These are phyloP conservation scores for Chromoteleia sp. DNA, from an alignment of 2,888 invertebrate species.

Conservation along the genomic window DNA sequence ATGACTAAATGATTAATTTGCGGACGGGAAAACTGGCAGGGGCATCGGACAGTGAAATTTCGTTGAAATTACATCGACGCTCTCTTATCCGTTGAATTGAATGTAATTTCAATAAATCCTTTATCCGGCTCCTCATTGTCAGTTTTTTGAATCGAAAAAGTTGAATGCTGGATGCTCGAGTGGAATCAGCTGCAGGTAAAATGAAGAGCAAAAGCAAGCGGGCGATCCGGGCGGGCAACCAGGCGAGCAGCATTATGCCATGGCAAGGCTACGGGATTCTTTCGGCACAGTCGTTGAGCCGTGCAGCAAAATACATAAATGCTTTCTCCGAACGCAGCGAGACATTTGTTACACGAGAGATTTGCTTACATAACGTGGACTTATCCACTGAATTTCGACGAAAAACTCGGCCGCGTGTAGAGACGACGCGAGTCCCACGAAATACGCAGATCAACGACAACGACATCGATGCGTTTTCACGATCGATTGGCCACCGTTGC, in stretches of 20 bases:
- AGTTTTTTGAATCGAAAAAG: slow-evolving; percentile 70
- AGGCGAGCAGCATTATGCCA: slow-evolving; percentile 64
- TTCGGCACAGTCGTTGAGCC: slow-evolving; percentile 59
- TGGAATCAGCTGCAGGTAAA: slow-evolving; percentile 71
- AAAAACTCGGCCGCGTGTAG: slow-evolving; percentile 22
- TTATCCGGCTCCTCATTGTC: slow-evolving; percentile 68
- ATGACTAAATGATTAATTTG: slow-evolving; percentile 43
- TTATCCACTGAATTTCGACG: slow-evolving; percentile 59
- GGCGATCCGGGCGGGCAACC: slow-evolving; percentile 57
- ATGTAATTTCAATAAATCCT: slow-evolving; percentile 71
- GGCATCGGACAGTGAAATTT: slow-evolving; percentile 66
- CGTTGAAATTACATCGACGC: slow-evolving; percentile 65
- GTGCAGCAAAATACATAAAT: slow-evolving; percentile 61
- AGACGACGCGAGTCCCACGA: slow-evolving; percentile 18
- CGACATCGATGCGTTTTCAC: slow-evolving; percentile 53
- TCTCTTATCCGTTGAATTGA: slow-evolving; percentile 66
- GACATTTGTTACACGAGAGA: slow-evolving; percentile 68
- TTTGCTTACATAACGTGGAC: slow-evolving; percentile 67
- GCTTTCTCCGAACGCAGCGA: slow-evolving; percentile 67
- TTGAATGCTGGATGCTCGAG: slow-evolving; percentile 71
- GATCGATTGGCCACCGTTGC: slow-evolving; percentile 52
- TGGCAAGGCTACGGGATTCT: slow-evolving; percentile 65
- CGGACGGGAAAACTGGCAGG: slow-evolving; percentile 53
- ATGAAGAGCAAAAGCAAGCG: slow-evolving; percentile 64
- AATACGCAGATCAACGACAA: slow-evolving; percentile 27